Conservation (phyloP, 2,113 vertebrate species). For the Gasterosteus nipponicus region DNA sequence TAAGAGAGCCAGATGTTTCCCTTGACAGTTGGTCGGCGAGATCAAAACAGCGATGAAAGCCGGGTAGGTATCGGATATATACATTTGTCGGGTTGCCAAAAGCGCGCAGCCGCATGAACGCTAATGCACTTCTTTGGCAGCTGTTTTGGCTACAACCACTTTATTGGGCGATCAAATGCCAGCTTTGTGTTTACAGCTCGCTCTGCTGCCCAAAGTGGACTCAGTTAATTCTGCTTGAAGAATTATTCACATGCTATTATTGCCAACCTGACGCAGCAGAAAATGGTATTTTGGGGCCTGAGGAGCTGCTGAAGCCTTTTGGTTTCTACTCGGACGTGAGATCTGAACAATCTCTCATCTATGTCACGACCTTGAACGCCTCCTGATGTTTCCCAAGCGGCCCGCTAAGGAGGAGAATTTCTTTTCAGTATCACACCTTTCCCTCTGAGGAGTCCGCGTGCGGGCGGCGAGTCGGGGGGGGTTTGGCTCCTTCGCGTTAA, state of each 20-base stretch:
- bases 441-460: slow-evolving; percentile 34
- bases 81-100: neutral
- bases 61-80: neutral
- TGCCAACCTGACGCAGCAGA: neutral
- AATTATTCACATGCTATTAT: neutral
- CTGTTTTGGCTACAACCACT: slow-evolving; percentile 2
- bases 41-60: slow-evolving; percentile 11
- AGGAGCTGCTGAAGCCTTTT: neutral
- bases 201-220: neutral
- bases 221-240: neutral
- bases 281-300: neutral
- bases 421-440: slow-evolving; percentile 27
- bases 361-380: slow-evolving; percentile 26
- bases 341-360: slow-evolving; percentile 24
- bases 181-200: slow-evolving; percentile 1
- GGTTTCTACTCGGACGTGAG: slow-evolving; percentile 16
- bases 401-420: slow-evolving; percentile 25
- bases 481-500: slow-evolving; percentile 4
- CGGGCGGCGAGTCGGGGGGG: slow-evolving; percentile 1
- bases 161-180: neutral
- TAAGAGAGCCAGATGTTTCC: neutral
- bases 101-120: neutral
- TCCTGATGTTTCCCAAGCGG: slow-evolving; percentile 25
- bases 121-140: neutral
- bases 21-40: neutral